Evolutionary conservation across 2,888 invertebrate genomes (phyloP), one percentile per base, ranked within the genome.

Genomic region (Andrena dorsata): DNA sequence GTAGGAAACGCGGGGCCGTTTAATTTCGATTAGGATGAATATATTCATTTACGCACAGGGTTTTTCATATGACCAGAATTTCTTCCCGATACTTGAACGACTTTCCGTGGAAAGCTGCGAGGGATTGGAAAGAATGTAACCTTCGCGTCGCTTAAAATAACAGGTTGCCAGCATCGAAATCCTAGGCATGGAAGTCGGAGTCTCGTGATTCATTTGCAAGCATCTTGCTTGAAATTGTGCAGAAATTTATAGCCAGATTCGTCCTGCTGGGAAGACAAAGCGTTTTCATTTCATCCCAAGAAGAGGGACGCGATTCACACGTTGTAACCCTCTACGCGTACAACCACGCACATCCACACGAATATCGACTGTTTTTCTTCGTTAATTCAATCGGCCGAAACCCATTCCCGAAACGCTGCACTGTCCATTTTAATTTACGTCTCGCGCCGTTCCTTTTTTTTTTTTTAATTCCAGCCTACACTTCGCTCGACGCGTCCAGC

Each of bases 401-500:
- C 26, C 41, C 64, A 35, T 23, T 13, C 53, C 6, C 41, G 41
- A n/a, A 53, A 75, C 74, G 32, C 28, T 32, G 32, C 49, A 16
- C 49, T 60, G 66, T 75, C 74, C 41, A 58, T 68, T 58, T 75
- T 66, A 66, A 75, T 75, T 47, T 16, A n/a, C 28, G 41, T n/a
- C 41, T 7, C 60, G 26, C 41, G 60, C 60, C 0, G 41, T 41
- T 41, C 41, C 41, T 41, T 41, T 41, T 41, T 13, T 41, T 32
- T 13, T 68, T 68, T 74, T 60, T 68, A 58, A 75, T 75, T 68
- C 74, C 16, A 68, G 51, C 58, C 26, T 32, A 47, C 66, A 30
- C 16, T 13, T 20, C 74, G 49, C 47, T 66, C 49, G 41, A 20
- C 1, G 2, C 32, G 32, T 51, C 32, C 26, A 58, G 20, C 58